Percentiles rank a stretch among this genome's conserved stretches.
phyloP scores from a whole-genome alignment of 1,140 invertebrate species.

The Papilio polytes region DNA sequence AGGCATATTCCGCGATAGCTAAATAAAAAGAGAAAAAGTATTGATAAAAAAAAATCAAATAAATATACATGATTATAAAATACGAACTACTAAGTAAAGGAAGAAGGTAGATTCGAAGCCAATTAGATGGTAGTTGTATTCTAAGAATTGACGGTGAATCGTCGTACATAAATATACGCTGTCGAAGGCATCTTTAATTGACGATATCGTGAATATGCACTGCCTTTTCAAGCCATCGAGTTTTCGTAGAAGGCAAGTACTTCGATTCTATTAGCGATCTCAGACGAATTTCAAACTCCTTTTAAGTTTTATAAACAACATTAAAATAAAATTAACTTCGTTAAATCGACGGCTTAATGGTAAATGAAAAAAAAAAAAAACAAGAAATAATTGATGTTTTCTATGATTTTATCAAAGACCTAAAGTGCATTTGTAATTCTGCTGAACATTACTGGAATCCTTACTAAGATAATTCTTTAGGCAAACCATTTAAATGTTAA shows the following conservation, averaged over 20 bases:
- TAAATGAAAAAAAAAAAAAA: background rate
- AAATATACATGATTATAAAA: background rate
- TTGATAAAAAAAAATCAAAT: no score
- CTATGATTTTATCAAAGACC: no score
- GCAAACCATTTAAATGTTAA: slow-evolving; percentile 8
- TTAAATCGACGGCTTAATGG: background rate
- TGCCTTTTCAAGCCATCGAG: background rate
- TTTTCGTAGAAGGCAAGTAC: background rate
- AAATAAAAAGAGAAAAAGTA: no score
- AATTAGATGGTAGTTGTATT: background rate
- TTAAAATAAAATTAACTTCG: background rate
- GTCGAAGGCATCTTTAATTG: background rate
- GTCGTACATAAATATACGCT: background rate
- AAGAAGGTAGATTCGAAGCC: background rate
- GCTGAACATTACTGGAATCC: no score
- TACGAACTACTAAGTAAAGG: background rate
- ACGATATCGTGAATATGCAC: background rate
- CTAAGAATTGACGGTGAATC: background rate
- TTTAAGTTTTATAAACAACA: background rate
- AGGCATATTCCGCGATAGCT: background rate
- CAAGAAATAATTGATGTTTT: no score
- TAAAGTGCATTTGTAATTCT: no score
- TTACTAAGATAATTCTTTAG: background rate
- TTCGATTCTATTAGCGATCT: background rate
- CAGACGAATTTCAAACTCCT: background rate